Base-by-base conservation (phyloP, 2,888 invertebrate species). In the Drosophila diplacantha region DNA sequence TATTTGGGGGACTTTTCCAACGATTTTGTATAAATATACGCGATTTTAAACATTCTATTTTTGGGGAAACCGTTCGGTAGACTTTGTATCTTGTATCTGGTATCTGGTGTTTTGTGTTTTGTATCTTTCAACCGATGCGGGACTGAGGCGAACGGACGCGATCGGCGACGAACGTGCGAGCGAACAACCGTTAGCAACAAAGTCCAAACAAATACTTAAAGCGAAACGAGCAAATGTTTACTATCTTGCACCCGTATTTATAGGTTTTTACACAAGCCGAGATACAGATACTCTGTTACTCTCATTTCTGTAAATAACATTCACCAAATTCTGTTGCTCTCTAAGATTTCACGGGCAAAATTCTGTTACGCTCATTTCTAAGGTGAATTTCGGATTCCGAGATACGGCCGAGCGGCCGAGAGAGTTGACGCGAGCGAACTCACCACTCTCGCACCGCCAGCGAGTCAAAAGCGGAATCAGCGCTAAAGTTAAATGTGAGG, bases 121-220 rank as follows among this genome's bases (percentile, higher is more conserved):
- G 32, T 64, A 31, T 37, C 20, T 68, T 75, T 60, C 59, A 78
- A 63, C 66, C 73, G 70, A 75, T 41, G 54, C 31, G 41, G 22
- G 31, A 39, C 35, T 35, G 31, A 56, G 32, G 47, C 52, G 38
- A 44, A 55, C 64, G 46, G 56, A 54, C 55, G 64, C 46, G 63
- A 43, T 51, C 51, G 41, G 35, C 61, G 50, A 35, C 34, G 61
- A 50, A 11, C 57, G 51, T 61, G 53, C 50, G 81, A 62, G 64
- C 64, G 43, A 78, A 68, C 69, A 81, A 86, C 87, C 87, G 85
- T 78, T 77, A 81, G 85, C 83, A 78, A 83, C 86, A 84, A 85
- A 81, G 86, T 85, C 80, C 86, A 87, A 88, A 87, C 86, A 87
- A 87, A 87, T 85, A 86, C 84, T 83, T 83, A 85, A 81, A 52